Base-by-base conservation (phyloP, 2,888 invertebrate species). In the Trichogramma dendrolimi region DNA sequence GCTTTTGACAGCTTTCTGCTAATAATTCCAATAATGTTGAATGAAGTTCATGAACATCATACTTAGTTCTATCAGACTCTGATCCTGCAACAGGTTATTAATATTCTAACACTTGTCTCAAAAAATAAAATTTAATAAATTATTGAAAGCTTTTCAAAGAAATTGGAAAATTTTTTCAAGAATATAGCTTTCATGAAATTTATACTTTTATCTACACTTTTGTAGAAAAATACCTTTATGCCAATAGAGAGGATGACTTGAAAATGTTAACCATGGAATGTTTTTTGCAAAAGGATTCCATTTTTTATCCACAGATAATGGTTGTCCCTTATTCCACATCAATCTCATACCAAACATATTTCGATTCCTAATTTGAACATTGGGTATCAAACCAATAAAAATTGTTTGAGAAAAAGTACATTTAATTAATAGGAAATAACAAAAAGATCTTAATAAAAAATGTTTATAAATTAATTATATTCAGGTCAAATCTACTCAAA, bases 281-380 rank as follows among this genome's bases (percentile, higher is more conserved):
- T 89, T 86, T 63, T 85, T 86, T 67, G 87, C 86, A 80, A 91
- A 91, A 0, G 93, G 93, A 78, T 93, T 93, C 94, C 94, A 94
- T 63, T 87, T 86, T n/a, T 86, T 86, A 68, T 84, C 83, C 70
- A 89, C 75, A 44, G 87, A 81, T 49, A 90, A 74, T 0, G 89
- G 86, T 72, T 87, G 84, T 0, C 88, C 88, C 71, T 85, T 85
- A 73, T 90, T 90, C 89, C 92, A 92, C 82, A 89, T 85, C 52
- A 91, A 79, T 58, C 92, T 84, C 8, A 93, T 83, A 0, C 92
- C 94, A 55, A 84, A 83, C 68, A 87, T 86, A 71, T 89, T 87
- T 58, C 92, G 83, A 64, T 88, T 86, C 69, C 91, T 91, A 77
- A 56, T 66, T 60, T 27, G 27, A 27, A 27, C 27, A 27, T 27